A percentile compares a stretch with the other conserved stretches of the same genome.
phyloP scores from a whole-genome alignment of 2,888 invertebrate genomes.

The Thera britannica region DNA sequence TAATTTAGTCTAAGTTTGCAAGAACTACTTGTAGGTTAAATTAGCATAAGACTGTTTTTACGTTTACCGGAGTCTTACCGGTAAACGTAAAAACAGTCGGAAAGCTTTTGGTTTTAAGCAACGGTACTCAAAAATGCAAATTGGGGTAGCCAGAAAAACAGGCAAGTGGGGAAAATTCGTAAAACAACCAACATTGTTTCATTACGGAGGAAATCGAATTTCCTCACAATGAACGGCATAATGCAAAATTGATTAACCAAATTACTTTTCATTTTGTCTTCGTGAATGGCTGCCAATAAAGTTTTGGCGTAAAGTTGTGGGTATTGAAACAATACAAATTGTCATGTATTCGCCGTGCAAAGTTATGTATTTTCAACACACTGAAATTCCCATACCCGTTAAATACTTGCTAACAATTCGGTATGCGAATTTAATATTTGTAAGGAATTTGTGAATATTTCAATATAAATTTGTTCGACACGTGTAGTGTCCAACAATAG shows the following conservation, averaged over 20 bases:
- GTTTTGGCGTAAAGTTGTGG: slow-evolving; percentile 13
- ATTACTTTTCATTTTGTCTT: slow-evolving; percentile 33
- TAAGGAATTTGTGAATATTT: too few species aligned
- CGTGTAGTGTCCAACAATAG: too few species aligned
- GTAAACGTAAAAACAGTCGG: slow-evolving; percentile 3
- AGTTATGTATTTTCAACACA: too few species aligned
- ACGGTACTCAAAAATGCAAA: slow-evolving; percentile 21
- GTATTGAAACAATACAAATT: slow-evolving; percentile 13
- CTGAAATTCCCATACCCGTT: too few species aligned
- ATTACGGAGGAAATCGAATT: slow-evolving; percentile 38
- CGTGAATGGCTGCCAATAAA: slow-evolving; percentile 21
- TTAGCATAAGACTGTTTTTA: slow-evolving; percentile 4
- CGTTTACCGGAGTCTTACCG: too few species aligned
- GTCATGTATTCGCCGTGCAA: too few species aligned
- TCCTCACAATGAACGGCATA: slow-evolving; percentile 35
- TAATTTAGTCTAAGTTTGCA: slow-evolving; percentile 1
- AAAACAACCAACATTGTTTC: slow-evolving; percentile 32
- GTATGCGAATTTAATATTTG: too few species aligned
- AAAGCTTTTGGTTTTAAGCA: slow-evolving; percentile 9
- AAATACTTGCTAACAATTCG: too few species aligned
- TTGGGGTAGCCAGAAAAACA: slow-evolving; percentile 14
- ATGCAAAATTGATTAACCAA: slow-evolving; percentile 40
- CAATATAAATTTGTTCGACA: too few species aligned
- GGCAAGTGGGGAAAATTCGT: slow-evolving; percentile 21
- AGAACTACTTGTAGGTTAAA: background rate